Conservation (phyloP, 2,888 invertebrate species). For the Philereme transversata region DNA sequence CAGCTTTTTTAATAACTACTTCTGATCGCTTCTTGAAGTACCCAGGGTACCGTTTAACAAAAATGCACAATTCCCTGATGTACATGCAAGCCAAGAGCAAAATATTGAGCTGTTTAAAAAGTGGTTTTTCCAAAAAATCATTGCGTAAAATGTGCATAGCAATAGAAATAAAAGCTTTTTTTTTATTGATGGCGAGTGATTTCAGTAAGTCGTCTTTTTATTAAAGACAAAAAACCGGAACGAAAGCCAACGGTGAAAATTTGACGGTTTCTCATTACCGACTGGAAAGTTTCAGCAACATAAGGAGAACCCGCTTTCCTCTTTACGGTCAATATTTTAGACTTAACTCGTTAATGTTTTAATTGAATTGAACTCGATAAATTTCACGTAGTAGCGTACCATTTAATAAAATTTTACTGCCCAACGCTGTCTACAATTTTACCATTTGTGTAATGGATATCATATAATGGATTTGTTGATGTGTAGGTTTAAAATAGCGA, state of each 20-base stretch:
- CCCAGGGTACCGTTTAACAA: too few species aligned
- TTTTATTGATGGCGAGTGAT: too few species aligned
- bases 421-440: neutral
- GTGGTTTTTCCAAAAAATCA: too few species aligned
- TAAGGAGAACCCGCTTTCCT: slow-evolving; percentile 22
- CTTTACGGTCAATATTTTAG: slow-evolving; percentile 27
- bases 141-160: too few species aligned
- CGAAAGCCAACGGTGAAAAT: slow-evolving; percentile 10
- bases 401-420: neutral
- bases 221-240: neutral
- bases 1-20: too few species aligned
- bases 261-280: slow-evolving; percentile 23
- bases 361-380: slow-evolving; percentile 44
- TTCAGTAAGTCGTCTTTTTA: slow-evolving; percentile 1
- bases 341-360: slow-evolving; percentile 39
- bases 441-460: neutral
- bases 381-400: slow-evolving; percentile 37
- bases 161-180: too few species aligned
- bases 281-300: slow-evolving; percentile 17
- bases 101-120: too few species aligned
- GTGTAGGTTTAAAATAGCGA: too few species aligned
- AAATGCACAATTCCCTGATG: too few species aligned
- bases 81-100: too few species aligned
- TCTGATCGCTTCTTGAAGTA: too few species aligned
- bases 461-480: too few species aligned